These are phyloP conservation scores for Meteorus colon DNA, from an alignment of 2,888 invertebrate species.

Conservation along the genomic window DNA sequence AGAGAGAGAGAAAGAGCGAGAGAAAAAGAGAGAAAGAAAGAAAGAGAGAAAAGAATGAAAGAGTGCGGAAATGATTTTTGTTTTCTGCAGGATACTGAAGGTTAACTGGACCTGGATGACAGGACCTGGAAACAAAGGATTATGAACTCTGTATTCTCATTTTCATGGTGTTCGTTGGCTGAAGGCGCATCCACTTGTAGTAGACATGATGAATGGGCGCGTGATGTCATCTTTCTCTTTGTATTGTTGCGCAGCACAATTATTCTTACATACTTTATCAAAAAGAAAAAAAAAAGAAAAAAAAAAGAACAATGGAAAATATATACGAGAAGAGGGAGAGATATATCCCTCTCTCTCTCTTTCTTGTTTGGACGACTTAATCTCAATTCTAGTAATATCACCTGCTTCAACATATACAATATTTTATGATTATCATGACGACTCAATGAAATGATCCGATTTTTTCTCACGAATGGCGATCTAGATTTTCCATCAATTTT, in stretches of 20 bases:
- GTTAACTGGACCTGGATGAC: conserved; percentile 71
- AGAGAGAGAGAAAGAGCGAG: conserved; percentile 54
- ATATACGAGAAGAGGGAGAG: neutral
- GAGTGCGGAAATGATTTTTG: conserved; percentile 65
- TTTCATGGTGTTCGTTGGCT: conserved; percentile 45
- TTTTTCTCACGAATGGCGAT: neutral
- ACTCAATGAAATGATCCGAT: conserved; percentile 13
- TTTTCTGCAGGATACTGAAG: conserved; percentile 70
- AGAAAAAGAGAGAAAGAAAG: conserved; percentile 48
- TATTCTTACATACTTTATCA: conserved; percentile 27
- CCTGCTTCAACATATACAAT: conserved; percentile 14
- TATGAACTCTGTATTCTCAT: conserved; percentile 63
- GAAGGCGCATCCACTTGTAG: conserved; percentile 39
- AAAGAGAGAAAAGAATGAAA: conserved; percentile 44
- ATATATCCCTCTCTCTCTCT: neutral
- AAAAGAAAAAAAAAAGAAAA: neutral
- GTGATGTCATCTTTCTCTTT: conserved; percentile 19
- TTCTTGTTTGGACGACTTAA: neutral
- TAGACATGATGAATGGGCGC: conserved; percentile 17
- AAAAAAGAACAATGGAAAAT: neutral
- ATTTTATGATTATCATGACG: conserved; percentile 10
- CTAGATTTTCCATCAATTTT: neutral
- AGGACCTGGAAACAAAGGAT: conserved; percentile 74
- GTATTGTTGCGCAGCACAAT: conserved; percentile 19
- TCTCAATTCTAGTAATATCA: conserved; percentile 15